These are phyloP conservation scores for Toxotes jaculatrix DNA, from an alignment of 2,113 vertebrate species.

Conservation along the genomic window DNA sequence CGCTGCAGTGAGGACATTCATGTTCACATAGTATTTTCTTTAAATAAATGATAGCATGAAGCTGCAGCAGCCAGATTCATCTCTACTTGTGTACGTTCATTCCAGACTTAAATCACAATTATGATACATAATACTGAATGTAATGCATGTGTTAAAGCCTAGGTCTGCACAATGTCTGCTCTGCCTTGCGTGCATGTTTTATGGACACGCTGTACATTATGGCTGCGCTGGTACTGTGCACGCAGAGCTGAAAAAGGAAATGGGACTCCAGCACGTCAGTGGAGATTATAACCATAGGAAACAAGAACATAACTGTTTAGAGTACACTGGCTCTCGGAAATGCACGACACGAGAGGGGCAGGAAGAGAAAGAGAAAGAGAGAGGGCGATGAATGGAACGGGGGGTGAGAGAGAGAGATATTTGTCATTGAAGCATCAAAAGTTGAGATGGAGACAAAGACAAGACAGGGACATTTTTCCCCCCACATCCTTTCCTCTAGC, in stretches of 20 bases:
- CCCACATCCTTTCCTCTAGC: conserved; percentile 42
- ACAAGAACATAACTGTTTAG: conserved; percentile 81
- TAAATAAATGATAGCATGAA: conserved; percentile 65
- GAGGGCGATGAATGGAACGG: conserved; percentile 28
- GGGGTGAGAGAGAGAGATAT: conserved; percentile 45
- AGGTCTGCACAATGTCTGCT: conserved; percentile 74
- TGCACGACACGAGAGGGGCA: conserved; percentile 61
- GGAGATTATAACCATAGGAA: conserved; percentile 79
- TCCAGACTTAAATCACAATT: conserved; percentile 79
- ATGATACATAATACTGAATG: conserved; percentile 76
- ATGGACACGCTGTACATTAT: conserved; percentile 63
- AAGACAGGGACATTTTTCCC: conserved; percentile 40
- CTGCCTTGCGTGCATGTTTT: conserved; percentile 54
- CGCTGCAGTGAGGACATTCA: conserved; percentile 20
- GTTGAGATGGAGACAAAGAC: conserved; percentile 59
- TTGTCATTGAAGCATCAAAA: conserved; percentile 53
- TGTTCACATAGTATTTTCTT: conserved; percentile 17
- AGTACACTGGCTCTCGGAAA: conserved; percentile 73
- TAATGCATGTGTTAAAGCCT: conserved; percentile 72
- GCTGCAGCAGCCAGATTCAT: conserved; percentile 50
- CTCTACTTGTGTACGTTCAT: conserved; percentile 56
- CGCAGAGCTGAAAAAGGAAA: conserved; percentile 76
- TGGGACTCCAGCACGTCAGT: conserved; percentile 72
- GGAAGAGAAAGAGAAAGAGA: conserved; percentile 55
- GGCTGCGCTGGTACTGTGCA: conserved; percentile 41